Evolutionary conservation across 2,888 invertebrate genomes (phyloP), one percentile per base, ranked within the genome.

Genomic region (Chalcosyrphus nemorum): DNA sequence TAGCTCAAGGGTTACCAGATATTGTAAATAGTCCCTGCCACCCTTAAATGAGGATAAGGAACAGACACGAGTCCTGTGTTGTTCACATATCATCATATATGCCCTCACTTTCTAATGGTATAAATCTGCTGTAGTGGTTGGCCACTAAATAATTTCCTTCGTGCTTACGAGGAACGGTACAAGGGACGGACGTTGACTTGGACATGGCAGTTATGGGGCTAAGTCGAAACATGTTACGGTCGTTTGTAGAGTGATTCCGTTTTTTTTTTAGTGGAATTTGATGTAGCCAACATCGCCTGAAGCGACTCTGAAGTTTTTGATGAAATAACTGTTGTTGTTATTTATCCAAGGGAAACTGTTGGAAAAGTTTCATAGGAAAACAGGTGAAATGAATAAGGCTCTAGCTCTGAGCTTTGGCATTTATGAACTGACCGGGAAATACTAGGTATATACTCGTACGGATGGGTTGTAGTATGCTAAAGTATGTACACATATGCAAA

Each of bases 11-110:
- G 41, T 35, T 57, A 43, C 32, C 15, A 32, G 43, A 32, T 29
- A 27, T 47, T 38, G 66, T 43, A 15, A 13, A 35, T 54, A 47
- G 27, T 17, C 3, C 43, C 32, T 19, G 32, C 52, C 61, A 43
- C 7, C 6, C 15, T 11, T 11, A n/a, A 11, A 50, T n/a, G n/a
- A n/a, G 61, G 21, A 52, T 41, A 32, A 17, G 35, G 38, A 38
- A 43, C 63, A 47, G 50, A 45, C 63, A 43, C 19, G 4, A 43
- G 38, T 72, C 54, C 61, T 66, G n/a, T n/a, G n/a, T n/a, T n/a
- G 61, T 54, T 72, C 59, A 65, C 70, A 76, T 76, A 76, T 76
- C 57, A 56, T 81, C 68, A 54, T 50, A 52, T 61, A 52, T 41
- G 27, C 63, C 35, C 35, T 24, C 24, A n/a, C n/a, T n/a, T n/a